Conservation (phyloP, 2,888 invertebrate genomes). For the Acanthopleura granulata region DNA sequence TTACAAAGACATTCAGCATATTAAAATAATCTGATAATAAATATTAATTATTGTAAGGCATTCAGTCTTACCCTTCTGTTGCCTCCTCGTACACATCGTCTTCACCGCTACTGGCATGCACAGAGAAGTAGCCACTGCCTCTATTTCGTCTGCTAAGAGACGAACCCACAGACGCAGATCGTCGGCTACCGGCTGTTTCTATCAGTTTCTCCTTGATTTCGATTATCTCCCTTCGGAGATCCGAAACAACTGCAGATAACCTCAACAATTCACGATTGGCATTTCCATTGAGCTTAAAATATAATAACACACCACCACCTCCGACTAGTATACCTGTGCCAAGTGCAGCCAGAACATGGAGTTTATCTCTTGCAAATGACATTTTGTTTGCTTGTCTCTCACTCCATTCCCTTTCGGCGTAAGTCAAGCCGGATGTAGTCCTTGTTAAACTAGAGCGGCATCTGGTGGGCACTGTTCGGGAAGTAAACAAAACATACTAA, state of each 20-base stretch:
- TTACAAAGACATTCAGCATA: too few species aligned
- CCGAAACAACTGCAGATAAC: constrained; percentile 44
- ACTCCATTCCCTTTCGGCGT: background rate
- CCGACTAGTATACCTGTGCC: constrained; percentile 55
- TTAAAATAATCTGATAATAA: too few species aligned
- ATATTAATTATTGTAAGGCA: too few species aligned
- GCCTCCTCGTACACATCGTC: constrained; percentile 64
- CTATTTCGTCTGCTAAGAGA: constrained; percentile 22
- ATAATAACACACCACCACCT: constrained; percentile 46
- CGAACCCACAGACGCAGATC: constrained; percentile 17
- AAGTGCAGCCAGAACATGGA: constrained; percentile 44
- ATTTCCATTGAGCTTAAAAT: constrained; percentile 42
- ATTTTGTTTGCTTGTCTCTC: constrained; percentile 20
- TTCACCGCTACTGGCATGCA: constrained; percentile 49
- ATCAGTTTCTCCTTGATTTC: constrained; percentile 37
- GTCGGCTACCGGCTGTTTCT: background rate
- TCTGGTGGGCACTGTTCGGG: background rate
- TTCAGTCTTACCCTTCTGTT: constrained; percentile 41
- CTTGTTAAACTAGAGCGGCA: background rate
- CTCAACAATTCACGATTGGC: constrained; percentile 39
- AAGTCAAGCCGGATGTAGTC: too few species aligned
- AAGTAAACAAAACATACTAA: too few species aligned
- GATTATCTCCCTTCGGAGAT: constrained; percentile 43
- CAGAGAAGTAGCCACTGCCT: constrained; percentile 37
- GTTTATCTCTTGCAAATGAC: constrained; percentile 36